A percentile compares a stretch with the other conserved stretches of the same genome.
Evolutionary conservation across 2,888 invertebrate species (phyloP).

Genomic region (Halocaridina rubra): DNA sequence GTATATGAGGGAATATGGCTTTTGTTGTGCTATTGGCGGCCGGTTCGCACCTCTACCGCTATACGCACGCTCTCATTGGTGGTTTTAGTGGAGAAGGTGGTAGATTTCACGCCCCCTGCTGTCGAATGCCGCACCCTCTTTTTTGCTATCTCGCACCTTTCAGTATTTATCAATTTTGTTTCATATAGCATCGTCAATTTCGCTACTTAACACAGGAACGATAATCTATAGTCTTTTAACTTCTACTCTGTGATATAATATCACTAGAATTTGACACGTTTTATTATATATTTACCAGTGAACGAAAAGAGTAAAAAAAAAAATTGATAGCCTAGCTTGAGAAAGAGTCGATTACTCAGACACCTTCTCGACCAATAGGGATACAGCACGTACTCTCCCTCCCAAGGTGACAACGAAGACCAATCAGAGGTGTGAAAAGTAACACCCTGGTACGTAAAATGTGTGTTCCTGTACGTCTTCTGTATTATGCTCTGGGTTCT

Average conservation of each 20-base stretch:
- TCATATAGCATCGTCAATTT: background rate
- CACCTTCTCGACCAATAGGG: slow-evolving; percentile 46
- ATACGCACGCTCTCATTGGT: slow-evolving; percentile 39
- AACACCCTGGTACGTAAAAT: too few species aligned
- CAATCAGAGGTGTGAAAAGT: slow-evolving; percentile 57
- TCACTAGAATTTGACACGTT: background rate
- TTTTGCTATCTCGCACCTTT: slow-evolving; percentile 1
- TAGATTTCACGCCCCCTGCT: slow-evolving; percentile 57
- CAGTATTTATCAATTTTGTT: background rate
- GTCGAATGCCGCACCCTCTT: slow-evolving; percentile 38
- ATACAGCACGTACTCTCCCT: slow-evolving; percentile 17
- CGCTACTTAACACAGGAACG: background rate
- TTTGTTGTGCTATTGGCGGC: slow-evolving; percentile 46
- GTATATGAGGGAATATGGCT: too few species aligned
- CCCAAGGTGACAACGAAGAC: slow-evolving; percentile 46
- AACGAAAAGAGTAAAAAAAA: slow-evolving; percentile 10
- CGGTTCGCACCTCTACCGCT: slow-evolving; percentile 51
- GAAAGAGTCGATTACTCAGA: slow-evolving; percentile 47
- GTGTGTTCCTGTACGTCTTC: too few species aligned
- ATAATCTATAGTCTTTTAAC: background rate
- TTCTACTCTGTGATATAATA: too few species aligned
- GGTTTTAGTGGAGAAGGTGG: slow-evolving; percentile 33
- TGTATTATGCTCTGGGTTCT: too few species aligned
- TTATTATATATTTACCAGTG: background rate
- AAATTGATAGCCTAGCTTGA: slow-evolving; percentile 17